phyloP scores from a whole-genome alignment of 2,888 invertebrate species.

The Melieria omissa region DNA sequence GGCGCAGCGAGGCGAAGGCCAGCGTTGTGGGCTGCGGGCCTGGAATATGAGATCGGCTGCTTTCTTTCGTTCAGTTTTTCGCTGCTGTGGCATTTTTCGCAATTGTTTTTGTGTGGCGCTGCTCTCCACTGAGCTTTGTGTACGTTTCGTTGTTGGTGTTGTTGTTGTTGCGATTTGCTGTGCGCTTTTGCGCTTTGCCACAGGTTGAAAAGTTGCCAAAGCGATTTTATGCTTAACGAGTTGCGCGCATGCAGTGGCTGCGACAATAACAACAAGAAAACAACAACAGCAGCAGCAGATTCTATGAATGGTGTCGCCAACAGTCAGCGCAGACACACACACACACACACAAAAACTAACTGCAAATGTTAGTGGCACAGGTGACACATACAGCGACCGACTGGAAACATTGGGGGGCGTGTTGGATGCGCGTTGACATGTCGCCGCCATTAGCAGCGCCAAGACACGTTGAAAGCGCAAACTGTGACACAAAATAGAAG shows the following conservation, averaged over 20 bases:
- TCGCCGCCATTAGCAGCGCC: slow-evolving; percentile 1
- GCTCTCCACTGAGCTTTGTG: background rate
- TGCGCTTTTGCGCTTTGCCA: slow-evolving; percentile 1
- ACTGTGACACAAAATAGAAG: background rate
- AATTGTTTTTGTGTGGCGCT: background rate
- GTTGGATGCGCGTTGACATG: slow-evolving; percentile 2
- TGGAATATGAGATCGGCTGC: background rate
- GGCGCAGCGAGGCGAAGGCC: no score
- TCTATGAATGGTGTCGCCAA: background rate
- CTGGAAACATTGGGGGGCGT: background rate
- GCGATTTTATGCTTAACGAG: slow-evolving; percentile 39
- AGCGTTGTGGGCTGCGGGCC: no score
- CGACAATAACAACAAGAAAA: background rate
- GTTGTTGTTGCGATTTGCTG: no score
- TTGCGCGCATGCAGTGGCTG: slow-evolving; percentile 15
- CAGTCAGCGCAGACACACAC: background rate
- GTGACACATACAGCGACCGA: background rate
- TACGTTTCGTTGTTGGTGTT: background rate
- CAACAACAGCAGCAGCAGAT: background rate
- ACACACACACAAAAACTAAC: background rate
- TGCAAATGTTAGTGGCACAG: background rate
- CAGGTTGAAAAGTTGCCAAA: slow-evolving; percentile 38
- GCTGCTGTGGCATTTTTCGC: background rate
- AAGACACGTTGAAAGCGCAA: slow-evolving; percentile 4
- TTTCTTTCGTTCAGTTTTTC: slow-evolving; percentile 18